A percentile compares a stretch with the other conserved stretches of the same genome.
Conservation (phyloP, 2,113 vertebrate species). For the Chrysochloris asiatica region DNA sequence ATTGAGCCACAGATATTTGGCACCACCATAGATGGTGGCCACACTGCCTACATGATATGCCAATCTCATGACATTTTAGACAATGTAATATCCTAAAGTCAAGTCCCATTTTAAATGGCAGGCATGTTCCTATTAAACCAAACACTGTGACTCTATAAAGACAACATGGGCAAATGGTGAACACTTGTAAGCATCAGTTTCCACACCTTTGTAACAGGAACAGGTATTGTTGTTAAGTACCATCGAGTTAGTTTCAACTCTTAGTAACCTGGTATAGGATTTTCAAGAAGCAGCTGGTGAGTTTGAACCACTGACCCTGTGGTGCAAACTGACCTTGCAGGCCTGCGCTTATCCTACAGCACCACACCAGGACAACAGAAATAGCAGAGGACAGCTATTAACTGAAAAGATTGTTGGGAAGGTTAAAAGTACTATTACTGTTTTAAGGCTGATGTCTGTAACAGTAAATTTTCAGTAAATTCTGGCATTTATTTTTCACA, state of each 20-base stretch:
- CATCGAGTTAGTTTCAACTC: too few species aligned
- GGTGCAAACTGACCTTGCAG: too few species aligned
- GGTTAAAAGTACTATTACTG: neutral
- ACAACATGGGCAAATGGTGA: neutral
- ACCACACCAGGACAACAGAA: too few species aligned
- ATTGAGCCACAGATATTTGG: neutral
- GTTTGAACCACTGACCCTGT: too few species aligned
- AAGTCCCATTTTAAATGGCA: neutral
- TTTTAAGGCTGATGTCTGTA: neutral
- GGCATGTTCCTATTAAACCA: neutral
- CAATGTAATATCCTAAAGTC: neutral
- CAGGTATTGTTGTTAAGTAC: too few species aligned
- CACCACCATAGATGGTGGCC: neutral
- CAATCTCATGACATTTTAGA: neutral
- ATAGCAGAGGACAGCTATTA: neutral
- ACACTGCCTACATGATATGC: neutral
- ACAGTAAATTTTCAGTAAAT: neutral
- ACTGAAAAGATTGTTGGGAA: neutral
- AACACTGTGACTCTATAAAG: slow-evolving; percentile 13
- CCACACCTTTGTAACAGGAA: neutral
- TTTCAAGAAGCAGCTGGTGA: too few species aligned
- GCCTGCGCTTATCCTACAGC: too few species aligned
- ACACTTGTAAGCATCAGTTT: slow-evolving; percentile 16
- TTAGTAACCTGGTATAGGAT: too few species aligned
- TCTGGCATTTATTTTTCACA: neutral